Percentiles rank a stretch among this genome's conserved stretches.
These are phyloP conservation scores for Leucania comma DNA, from an alignment of 2,888 invertebrate genomes.

Conservation along the genomic window DNA sequence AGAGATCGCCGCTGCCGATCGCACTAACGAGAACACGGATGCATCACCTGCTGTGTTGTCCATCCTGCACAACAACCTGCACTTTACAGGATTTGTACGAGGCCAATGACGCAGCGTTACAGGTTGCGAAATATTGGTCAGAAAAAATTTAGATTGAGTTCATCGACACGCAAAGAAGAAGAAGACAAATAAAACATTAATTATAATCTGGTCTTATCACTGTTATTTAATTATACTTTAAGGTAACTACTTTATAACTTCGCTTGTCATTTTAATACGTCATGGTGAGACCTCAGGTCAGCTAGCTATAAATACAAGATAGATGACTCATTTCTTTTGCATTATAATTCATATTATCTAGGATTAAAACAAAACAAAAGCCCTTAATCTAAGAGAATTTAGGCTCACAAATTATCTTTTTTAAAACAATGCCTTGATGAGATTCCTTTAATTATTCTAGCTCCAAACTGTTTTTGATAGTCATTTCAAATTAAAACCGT, in stretches of 20 bases:
- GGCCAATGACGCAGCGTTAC: no score
- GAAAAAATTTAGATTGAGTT: no score
- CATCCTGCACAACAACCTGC: no score
- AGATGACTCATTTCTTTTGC: background rate
- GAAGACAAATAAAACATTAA: background rate
- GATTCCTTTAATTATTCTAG: constrained; percentile 50
- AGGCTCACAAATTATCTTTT: constrained; percentile 7
- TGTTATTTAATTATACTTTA: background rate
- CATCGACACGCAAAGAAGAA: no score
- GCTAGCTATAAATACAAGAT: no score
- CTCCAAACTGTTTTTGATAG: constrained; percentile 40
- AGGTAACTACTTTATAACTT: background rate
- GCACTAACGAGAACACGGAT: no score
- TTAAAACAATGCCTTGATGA: constrained; percentile 23
- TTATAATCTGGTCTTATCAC: background rate
- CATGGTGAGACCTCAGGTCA: no score
- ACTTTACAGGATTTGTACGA: no score
- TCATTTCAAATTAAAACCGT: constrained; percentile 41
- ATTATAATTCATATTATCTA: background rate
- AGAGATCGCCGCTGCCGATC: no score
- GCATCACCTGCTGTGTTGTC: no score
- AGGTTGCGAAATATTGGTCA: no score
- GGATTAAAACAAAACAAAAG: constrained; percentile 16
- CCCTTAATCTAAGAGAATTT: constrained; percentile 11
- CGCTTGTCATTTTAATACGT: no score